Evolutionary conservation across 1,140 invertebrate genomes (phyloP), one percentile per base, ranked within the genome.

Genomic region (Pararge aegeria): DNA sequence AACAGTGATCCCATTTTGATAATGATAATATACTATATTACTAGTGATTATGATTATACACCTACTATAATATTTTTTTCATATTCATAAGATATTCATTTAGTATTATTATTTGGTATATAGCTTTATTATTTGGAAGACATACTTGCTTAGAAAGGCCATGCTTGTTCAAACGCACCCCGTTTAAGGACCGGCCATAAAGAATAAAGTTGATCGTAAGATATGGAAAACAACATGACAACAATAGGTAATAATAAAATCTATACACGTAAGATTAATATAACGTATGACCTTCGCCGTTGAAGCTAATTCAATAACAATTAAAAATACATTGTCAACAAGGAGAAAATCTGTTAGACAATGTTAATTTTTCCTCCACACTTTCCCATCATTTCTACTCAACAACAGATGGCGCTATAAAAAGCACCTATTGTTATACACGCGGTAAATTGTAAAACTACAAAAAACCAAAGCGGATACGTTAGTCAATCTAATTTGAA

Each of bases 381-480:
- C 38, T 70, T 81, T 68, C 73, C 75, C 72, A 80, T 62, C 78
- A 70, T 85, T 76, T 80, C 80, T 82, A 82, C 65, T 67, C 67
- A 68, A 68, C 71, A 62, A 68, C 64, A 83, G 78, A 77, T 75
- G 80, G 76, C 82, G 70, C 58, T 75, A 58, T 54, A 70, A 73
- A 63, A 80, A 79, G 64, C 56, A n/a, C 13, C 63, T 49, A 74
- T 75, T 73, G 68, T 73, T 61, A 18, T 24, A 50, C 52, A 68
- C 59, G 18, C 13, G 5, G 38, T 18, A 42, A 18, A 9, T 18
- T 34, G 30, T 34, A 27, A 27, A 27, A 6, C 30, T n/a, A n/a
- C 13, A 42, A 42, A 42, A 40, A 40, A 16, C 3, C 34, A 5
- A 42, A 7, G 38, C 16, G 13, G 38, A 42, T 42, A 18, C 38